A percentile compares a stretch with the other conserved stretches of the same genome.
Conservation (phyloP, 2,113 vertebrate genomes). For the Barbus barbus region DNA sequence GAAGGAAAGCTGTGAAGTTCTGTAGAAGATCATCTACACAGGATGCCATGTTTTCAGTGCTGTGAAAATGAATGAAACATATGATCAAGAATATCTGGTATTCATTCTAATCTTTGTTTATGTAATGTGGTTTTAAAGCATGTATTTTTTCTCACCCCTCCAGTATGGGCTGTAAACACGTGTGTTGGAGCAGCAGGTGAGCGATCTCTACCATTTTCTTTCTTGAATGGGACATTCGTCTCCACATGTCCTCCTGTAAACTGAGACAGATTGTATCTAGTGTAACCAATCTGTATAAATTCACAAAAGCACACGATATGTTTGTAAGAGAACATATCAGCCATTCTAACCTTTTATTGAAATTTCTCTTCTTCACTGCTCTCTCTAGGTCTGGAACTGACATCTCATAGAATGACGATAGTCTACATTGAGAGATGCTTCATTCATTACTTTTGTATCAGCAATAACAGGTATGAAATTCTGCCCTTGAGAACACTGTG, state of each 20-base stretch:
- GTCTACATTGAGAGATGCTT: conserved; percentile 67
- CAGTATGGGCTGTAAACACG: conserved; percentile 90
- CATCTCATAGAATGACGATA: conserved; percentile 89
- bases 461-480: neutral
- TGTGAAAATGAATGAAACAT: conserved; percentile 62
- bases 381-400: conserved; percentile 87
- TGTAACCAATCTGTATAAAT: neutral
- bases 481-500: neutral
- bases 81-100: neutral
- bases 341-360: conserved; percentile 78
- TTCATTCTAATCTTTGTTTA: neutral
- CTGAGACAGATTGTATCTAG: conserved; percentile 63
- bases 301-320: neutral
- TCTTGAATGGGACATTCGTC: conserved; percentile 86
- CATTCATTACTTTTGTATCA: neutral
- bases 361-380: conserved; percentile 85
- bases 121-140: neutral
- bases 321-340: neutral
- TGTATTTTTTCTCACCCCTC: conserved; percentile 80
- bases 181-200: conserved; percentile 86
- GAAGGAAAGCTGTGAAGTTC: conserved; percentile 86
- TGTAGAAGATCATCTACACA: conserved; percentile 93
- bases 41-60: conserved; percentile 82
- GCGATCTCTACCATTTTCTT: conserved; percentile 86
- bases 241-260: conserved; percentile 87